Base-by-base conservation (phyloP, 2,113 vertebrate genomes). In the Eulemur rufifrons region DNA sequence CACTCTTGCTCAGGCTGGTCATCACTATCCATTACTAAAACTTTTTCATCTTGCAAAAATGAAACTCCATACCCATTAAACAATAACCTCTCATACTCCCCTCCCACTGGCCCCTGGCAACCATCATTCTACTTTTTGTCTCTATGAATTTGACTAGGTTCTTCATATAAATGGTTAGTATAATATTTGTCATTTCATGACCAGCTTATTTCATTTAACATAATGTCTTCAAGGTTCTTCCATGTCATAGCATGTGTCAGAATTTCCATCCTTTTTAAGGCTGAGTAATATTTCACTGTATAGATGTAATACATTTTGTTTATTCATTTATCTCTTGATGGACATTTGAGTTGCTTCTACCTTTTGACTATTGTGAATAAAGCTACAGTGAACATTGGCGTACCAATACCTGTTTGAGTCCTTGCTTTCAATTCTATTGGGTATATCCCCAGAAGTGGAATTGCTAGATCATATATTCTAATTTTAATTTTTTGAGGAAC, bases 341-440 rank as follows among this genome's bases (percentile, higher is more conserved):
- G 88, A 74, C 74, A 80, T 91, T 94, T 91, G 66, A 61, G 37
- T 59, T 68, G 32, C 94, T 94, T 83, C 77, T 37, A 50, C 56
- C 50, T 78, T 89, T 69, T 87, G 39, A n/a, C 69, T 73, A 34
- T 68, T 83, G 34, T 95, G 74, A 94, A 74, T 87, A 87, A 47
- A 80, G 54, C 69, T 96, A 14, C 45, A 80, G 0, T 84, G 42
- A 80, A 78, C 23, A 37, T 21, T 86, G 63, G 29, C 42, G 39
- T 90, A 52, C 10, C 11, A 11, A 74, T 82, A 47, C 8, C 66
- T 89, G 42, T n/a, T 83, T 84, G 78, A 84, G 20, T 74, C 42
- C 63, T 80, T 92, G 68, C 81, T 92, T 85, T 95, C 9, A 23
- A 5, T 83, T 91, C 14, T 90, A 86, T 73, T 25, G 69, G 8